phyloP scores from a whole-genome alignment of 2,113 vertebrate species.

The Tupaia tana region DNA sequence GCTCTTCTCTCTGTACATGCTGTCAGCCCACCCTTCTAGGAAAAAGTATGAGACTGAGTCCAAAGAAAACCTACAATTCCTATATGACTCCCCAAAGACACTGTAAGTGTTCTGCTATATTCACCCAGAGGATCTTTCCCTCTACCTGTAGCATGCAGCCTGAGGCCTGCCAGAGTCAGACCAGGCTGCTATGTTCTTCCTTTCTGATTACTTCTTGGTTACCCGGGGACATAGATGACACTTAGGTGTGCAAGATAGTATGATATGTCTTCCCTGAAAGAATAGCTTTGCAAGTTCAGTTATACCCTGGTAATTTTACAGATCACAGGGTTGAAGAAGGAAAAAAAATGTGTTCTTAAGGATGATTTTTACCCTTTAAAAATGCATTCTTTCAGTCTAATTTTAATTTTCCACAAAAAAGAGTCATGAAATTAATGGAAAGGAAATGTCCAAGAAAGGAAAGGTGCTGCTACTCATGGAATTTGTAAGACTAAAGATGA shows the following conservation, averaged over 20 bases:
- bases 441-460: constrained; percentile 31
- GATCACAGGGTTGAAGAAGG: neutral
- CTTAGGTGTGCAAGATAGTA: neutral
- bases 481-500: constrained; percentile 20
- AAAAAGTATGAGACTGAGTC: neutral
- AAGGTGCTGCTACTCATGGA: constrained; percentile 21
- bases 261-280: neutral
- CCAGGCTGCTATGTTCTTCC: neutral
- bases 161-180: neutral
- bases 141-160: neutral
- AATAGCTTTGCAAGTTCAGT: constrained; percentile 42
- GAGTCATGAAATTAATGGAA: constrained; percentile 50
- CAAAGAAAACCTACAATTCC: neutral
- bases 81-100: neutral
- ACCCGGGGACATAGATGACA: neutral
- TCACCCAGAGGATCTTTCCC: neutral
- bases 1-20: neutral
- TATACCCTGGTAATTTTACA: constrained; percentile 49
- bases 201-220: neutral
- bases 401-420: constrained; percentile 54
- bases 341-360: neutral
- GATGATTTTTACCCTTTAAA: constrained; percentile 44
- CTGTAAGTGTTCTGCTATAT: neutral
- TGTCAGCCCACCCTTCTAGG: neutral
- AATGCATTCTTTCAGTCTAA: neutral